Evolutionary conservation across 35 echinoderm and acorn worm genomes (phyloP), one percentile per base, ranked within the genome.

Genomic region (Hemicentrotus pulcherrimus): DNA sequence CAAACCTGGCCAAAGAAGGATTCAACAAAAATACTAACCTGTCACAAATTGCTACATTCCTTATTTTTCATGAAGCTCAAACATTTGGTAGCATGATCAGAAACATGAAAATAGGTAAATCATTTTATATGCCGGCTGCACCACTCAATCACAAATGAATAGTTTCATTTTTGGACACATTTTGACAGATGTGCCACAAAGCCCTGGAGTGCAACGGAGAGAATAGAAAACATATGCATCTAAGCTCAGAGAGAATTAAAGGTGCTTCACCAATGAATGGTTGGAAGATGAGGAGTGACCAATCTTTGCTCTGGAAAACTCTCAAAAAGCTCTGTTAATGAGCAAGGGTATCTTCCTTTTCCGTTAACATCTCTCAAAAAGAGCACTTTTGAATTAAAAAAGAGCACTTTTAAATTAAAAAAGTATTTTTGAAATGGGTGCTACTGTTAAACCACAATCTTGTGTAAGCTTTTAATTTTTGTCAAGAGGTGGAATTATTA

Each of bases 111-210:
- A 78, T 78, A 78, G 24, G 65, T 78, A 78, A 78, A 78, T 78
- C 65, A 78, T n/a, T 78, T 22, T 22, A 78, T 78, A 78, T 78
- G 65, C 35, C 35, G 65, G 65, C 65, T 15, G 5, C 65, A 78
- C 24, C 65, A 6, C 24, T 70, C 65, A n/a, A 78, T 78, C 65
- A 78, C 65, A 78, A 78, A 78, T n/a, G 32, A 90, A 90, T 90
- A 90, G 88, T 46, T 90, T 90, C 88, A 90, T 90, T 45, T 89
- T 90, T 90, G 45, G 88, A 90, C 88, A 90, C 88, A 90, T 33
- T 90, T 15, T 33, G 32, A 90, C 88, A 90, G 88, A 90, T 90
- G 88, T 90, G 88, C 45, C 32, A 8, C 31, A 22, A 15, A 55
- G 65, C 65, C 28, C 65, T 18, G 19, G 65, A 78, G 65, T 15